Evolutionary conservation across 2,888 invertebrate genomes (phyloP).

Genomic region (Philopedon plagiatum): DNA sequence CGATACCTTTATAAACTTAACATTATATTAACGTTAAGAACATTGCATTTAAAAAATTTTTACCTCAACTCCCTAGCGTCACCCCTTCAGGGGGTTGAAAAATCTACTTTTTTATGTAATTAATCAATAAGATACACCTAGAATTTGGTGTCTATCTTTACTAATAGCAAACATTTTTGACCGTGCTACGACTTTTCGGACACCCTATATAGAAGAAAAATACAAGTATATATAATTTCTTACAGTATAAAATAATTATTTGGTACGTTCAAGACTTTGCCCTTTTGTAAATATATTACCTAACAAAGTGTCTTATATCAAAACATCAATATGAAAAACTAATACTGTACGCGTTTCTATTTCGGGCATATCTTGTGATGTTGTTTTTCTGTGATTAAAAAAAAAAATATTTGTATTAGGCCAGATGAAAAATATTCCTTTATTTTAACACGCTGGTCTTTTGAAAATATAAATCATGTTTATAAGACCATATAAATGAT

Average conservation of each 20-base stretch:
- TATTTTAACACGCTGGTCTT: slow-evolving; percentile 9
- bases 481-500: background rate
- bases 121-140: too few relatives aligned
- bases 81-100: too few relatives aligned
- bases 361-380: slow-evolving; percentile 36
- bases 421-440: slow-evolving; percentile 4
- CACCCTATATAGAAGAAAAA: too few relatives aligned
- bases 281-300: slow-evolving; percentile 29
- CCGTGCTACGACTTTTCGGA: too few relatives aligned
- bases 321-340: slow-evolving; percentile 26
- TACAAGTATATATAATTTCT: too few relatives aligned
- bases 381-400: slow-evolving; percentile 25
- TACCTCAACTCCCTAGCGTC: too few relatives aligned
- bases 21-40: too few relatives aligned
- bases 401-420: slow-evolving; percentile 17
- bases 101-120: too few relatives aligned
- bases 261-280: slow-evolving; percentile 9
- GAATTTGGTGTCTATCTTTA: too few relatives aligned
- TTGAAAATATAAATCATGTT: background rate
- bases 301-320: slow-evolving; percentile 34
- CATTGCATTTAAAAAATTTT: too few relatives aligned
- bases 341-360: slow-evolving; percentile 25
- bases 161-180: too few relatives aligned
- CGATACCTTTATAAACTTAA: too few relatives aligned
- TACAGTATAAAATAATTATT: background rate